Evolutionary conservation across 2,797 vertebrate species (phyloP).

Genomic region (Pseudochirops cupreus): DNA sequence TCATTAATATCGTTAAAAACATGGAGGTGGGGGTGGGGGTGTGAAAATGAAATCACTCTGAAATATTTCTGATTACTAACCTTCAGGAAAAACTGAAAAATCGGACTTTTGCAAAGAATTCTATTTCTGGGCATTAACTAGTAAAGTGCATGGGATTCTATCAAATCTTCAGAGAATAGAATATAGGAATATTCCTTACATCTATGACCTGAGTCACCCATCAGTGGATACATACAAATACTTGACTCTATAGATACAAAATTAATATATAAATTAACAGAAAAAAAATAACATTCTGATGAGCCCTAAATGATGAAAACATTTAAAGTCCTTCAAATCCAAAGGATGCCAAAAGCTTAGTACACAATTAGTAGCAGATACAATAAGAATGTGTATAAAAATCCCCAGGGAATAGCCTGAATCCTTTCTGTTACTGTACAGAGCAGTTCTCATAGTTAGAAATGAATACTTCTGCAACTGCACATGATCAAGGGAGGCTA

Average conservation of each 20-base stretch:
- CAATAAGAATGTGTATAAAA: not conserved
- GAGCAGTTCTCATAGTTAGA: not conserved
- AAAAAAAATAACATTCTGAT: not conserved
- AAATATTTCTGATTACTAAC: not conserved
- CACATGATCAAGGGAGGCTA: not conserved
- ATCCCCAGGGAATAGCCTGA: not conserved
- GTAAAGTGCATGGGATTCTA: constrained; percentile 7
- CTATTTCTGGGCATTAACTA: constrained; percentile 15
- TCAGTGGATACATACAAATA: not conserved
- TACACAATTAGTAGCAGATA: not conserved
- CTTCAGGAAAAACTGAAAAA: not conserved
- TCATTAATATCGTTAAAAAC: not conserved
- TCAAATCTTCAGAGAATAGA: not conserved
- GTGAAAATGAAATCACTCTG: constrained; percentile 36
- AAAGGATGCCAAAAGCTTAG: not conserved
- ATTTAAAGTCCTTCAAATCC: not conserved
- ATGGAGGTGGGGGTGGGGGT: not conserved
- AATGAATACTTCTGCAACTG: not conserved
- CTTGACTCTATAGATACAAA: not conserved
- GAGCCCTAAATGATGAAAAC: not conserved
- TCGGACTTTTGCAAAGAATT: constrained; percentile 11
- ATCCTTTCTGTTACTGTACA: not conserved
- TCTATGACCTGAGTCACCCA: not conserved
- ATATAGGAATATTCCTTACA: not conserved
- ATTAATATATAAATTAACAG: not conserved